Base-by-base conservation (phyloP, 2,888 invertebrate species). In the Electrophaes corylata region DNA sequence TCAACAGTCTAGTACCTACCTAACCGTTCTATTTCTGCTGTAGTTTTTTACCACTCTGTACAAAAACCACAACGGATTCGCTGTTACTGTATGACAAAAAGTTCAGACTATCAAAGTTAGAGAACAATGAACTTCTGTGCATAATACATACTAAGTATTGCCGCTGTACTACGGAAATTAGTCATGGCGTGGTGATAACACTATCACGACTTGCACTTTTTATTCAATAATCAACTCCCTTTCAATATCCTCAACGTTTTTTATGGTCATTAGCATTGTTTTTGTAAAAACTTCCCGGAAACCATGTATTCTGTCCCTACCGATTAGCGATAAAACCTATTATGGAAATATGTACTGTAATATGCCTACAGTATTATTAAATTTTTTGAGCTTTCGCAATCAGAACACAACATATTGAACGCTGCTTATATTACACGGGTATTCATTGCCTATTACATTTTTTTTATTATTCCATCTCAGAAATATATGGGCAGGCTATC, bases 141-240 rank as follows among this genome's bases (percentile, higher is more conserved):
- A n/a, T n/a, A 5, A 40, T 37, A 10, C 33, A 61, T 51, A 60
- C 73, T 57, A n/a, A n/a, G n/a, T n/a, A 48, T 55, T 56, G 19
- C 41, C 26, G 48, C 10, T 8, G 39, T 14, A 50, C 49, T 23
- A 67, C 75, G 85, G 85, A 84, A 71, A 75, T 84, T 81, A 77
- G 70, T 83, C 79, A 83, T 60, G 43, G 41, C 54, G 16, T 52
- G 4, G 10, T 33, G 85, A 85, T 86, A 84, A 70, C 66, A 63
- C 62, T 84, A 83, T 84, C 84, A 56, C 43, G 73, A 78, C 77
- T 75, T 73, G 74, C 68, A 62, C 53, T 55, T 57, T 60, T 60
- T 46, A 33, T 67, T 76, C 70, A 76, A 69, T 70, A 10, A 31
- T 26, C 11, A 37, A 31, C 26, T 33, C 4, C 14, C 19, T 35